A percentile compares a stretch with the other conserved stretches of the same genome.
These are phyloP conservation scores for Squalus acanthias DNA, from an alignment of 2,797 vertebrate genomes.

Conservation along the genomic window DNA sequence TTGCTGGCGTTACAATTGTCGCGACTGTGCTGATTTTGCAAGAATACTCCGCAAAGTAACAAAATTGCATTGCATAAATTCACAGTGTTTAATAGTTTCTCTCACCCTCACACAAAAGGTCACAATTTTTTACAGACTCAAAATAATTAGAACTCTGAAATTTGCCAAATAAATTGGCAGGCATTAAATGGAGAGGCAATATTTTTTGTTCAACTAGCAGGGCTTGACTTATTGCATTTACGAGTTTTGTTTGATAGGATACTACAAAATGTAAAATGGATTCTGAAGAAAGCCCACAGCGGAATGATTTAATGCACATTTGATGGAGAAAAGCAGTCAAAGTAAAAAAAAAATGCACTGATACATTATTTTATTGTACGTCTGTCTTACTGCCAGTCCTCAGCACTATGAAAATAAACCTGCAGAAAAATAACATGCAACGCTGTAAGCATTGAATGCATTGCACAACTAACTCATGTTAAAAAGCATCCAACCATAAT, in stretches of 20 bases:
- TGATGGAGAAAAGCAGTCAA: slow-evolving; percentile 2
- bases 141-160: slow-evolving; percentile 36
- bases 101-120: slow-evolving; percentile 36
- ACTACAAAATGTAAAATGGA: slow-evolving; percentile 33
- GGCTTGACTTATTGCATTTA: slow-evolving; percentile 36
- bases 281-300: slow-evolving; percentile 23
- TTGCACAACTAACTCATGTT: neutral
- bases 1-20: neutral
- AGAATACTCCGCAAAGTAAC: slow-evolving; percentile 32
- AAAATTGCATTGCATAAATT: slow-evolving; percentile 38
- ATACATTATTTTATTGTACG: slow-evolving; percentile 1
- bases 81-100: slow-evolving; percentile 37
- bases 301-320: slow-evolving; percentile 32
- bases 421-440: neutral
- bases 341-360: neutral
- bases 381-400: neutral
- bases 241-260: slow-evolving; percentile 37
- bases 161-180: slow-evolving; percentile 38
- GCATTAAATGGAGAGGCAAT: slow-evolving; percentile 37
- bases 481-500: neutral
- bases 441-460: neutral
- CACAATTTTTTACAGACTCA: slow-evolving; percentile 37
- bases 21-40: slow-evolving; percentile 33
- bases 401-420: slow-evolving; percentile 6
- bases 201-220: slow-evolving; percentile 34